phyloP scores from a whole-genome alignment of 2,797 vertebrate species.

The Cephalopachus bancanus region DNA sequence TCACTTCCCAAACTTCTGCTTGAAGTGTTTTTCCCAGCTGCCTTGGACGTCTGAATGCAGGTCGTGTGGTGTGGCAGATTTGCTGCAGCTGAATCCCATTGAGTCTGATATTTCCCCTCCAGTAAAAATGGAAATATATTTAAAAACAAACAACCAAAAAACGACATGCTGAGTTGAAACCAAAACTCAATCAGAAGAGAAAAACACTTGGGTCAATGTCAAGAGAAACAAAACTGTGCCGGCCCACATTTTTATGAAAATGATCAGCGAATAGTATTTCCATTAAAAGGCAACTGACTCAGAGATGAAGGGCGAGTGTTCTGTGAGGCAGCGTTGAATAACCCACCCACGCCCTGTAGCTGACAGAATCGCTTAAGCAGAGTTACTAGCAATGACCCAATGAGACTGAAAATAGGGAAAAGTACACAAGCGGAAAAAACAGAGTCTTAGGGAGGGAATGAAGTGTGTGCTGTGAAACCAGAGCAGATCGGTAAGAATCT shows the following conservation, averaged over 20 bases:
- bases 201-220: conserved; percentile 85
- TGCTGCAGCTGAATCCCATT: not conserved
- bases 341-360: conserved; percentile 36
- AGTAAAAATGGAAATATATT: conserved; percentile 82
- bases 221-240: conserved; percentile 85
- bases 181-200: conserved; percentile 83
- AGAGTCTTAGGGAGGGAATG: conserved; percentile 13
- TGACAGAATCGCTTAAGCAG: not conserved
- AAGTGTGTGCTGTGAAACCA: not conserved
- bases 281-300: conserved; percentile 83
- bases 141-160: conserved; percentile 59
- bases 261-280: conserved; percentile 85
- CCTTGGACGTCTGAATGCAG: not conserved
- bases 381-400: conserved; percentile 27
- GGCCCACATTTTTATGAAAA: conserved; percentile 86
- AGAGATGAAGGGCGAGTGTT: conserved; percentile 67
- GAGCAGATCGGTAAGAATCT: not conserved
- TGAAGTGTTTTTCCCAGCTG: not conserved
- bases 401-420: conserved; percentile 52
- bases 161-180: conserved; percentile 76
- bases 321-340: conserved; percentile 51
- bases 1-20: not conserved
- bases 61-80: conserved; percentile 10
- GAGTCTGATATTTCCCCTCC: conserved; percentile 70
- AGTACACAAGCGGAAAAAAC: not conserved